Evolutionary conservation across 2,888 invertebrate species (phyloP).

Genomic region (Epirrhoe tristata): DNA sequence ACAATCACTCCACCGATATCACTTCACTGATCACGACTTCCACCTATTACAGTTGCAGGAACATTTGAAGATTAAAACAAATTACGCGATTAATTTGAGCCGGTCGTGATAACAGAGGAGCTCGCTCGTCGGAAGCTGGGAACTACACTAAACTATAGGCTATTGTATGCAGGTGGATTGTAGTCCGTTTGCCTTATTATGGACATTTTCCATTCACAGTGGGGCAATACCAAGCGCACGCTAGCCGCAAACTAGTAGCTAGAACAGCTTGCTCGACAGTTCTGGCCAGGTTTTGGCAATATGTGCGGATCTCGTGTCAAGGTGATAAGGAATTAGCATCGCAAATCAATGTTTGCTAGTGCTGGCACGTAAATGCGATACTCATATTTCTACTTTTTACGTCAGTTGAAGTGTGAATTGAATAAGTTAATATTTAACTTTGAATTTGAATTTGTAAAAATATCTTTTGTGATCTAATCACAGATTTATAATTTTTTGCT

Average conservation of each 20-base stretch:
- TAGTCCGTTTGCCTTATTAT: constrained; percentile 78
- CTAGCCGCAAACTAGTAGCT: constrained; percentile 31
- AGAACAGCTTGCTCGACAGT: constrained; percentile 28
- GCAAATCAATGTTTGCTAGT: constrained; percentile 58
- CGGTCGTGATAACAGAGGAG: constrained; percentile 60
- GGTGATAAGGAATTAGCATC: constrained; percentile 65
- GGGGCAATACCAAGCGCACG: constrained; percentile 63
- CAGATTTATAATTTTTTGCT: too few relatives aligned
- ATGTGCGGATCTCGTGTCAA: constrained; percentile 62
- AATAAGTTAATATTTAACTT: constrained; percentile 18
- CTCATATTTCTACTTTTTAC: constrained; percentile 42
- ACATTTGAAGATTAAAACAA: constrained; percentile 25
- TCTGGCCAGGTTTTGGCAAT: constrained; percentile 59
- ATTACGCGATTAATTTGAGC: constrained; percentile 40
- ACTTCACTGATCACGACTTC: constrained; percentile 51
- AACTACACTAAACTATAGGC: constrained; percentile 78
- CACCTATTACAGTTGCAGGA: constrained; percentile 14
- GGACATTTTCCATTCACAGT: constrained; percentile 81
- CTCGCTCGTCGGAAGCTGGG: constrained; percentile 80
- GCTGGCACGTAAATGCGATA: constrained; percentile 36
- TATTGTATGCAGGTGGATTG: constrained; percentile 85
- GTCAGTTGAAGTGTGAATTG: constrained; percentile 38
- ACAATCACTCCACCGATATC: constrained; percentile 50
- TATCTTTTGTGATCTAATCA: not conserved
- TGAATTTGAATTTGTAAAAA: constrained; percentile 12